phyloP scores from a whole-genome alignment of 2,797 vertebrate genomes.

The Myotis findleyi region DNA sequence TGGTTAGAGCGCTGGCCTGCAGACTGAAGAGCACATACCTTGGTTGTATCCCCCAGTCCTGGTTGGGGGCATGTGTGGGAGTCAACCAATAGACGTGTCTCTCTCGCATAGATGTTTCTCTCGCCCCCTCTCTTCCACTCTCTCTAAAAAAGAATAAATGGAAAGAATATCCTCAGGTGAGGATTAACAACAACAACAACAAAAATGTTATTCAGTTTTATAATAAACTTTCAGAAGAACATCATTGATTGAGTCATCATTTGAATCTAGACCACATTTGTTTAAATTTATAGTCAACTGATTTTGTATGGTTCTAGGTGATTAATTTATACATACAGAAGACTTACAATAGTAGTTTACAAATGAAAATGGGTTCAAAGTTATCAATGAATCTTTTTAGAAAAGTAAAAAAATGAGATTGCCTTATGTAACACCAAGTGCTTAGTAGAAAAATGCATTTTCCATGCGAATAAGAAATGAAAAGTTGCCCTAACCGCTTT shows the following conservation, averaged over 20 bases:
- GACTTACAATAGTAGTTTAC: not conserved
- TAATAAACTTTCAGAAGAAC: not conserved
- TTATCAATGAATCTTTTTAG: not conserved
- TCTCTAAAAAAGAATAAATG: too few species aligned
- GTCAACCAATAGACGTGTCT: too few species aligned
- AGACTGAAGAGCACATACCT: too few species aligned
- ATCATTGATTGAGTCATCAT: not conserved
- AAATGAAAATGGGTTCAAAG: not conserved
- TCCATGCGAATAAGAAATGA: not conserved
- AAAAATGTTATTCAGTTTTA: not conserved
- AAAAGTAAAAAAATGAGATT: not conserved
- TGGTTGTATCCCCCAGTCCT: too few species aligned
- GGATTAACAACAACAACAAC: too few species aligned
- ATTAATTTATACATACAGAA: not conserved
- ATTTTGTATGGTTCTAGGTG: not conserved
- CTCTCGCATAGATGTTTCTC: too few species aligned
- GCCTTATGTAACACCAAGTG: not conserved
- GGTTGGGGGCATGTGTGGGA: too few species aligned
- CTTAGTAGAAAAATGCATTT: not conserved
- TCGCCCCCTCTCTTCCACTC: too few species aligned
- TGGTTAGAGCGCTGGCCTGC: too few species aligned
- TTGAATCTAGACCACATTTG: not conserved
- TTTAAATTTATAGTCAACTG: not conserved
- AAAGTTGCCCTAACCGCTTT: not conserved
- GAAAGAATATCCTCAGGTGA: too few species aligned